Evolutionary conservation across 2,797 vertebrate species (phyloP).

Genomic region (Phrynocephalus vlangalii): DNA sequence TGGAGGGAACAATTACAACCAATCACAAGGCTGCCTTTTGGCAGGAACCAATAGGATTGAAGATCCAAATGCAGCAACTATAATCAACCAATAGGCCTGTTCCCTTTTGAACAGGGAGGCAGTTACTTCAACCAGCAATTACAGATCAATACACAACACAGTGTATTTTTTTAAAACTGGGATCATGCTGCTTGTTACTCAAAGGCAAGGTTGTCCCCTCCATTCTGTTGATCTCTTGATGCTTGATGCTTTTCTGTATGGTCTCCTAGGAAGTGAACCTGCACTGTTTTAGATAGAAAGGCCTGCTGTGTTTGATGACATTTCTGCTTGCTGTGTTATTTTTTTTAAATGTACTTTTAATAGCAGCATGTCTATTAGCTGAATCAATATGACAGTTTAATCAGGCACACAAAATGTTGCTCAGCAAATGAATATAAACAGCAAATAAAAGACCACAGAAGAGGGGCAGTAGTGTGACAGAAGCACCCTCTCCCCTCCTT

Average conservation of each 20-base stretch:
- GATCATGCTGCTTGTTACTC: neutral
- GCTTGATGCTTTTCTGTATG: conserved; percentile 30
- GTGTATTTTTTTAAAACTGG: conserved; percentile 22
- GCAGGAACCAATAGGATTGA: too few relatives aligned
- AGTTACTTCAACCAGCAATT: too few relatives aligned
- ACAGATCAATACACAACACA: too few relatives aligned
- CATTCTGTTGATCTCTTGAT: conserved; percentile 34
- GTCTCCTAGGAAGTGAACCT: neutral
- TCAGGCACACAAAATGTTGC: conserved; percentile 22
- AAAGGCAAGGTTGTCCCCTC: conserved; percentile 32
- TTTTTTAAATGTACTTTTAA: neutral
- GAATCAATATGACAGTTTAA: conserved; percentile 25
- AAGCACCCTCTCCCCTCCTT: neutral
- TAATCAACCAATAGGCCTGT: too few relatives aligned
- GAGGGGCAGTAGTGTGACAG: neutral
- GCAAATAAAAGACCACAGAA: conserved; percentile 17
- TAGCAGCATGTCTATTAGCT: neutral
- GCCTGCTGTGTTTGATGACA: neutral
- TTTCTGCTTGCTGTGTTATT: neutral
- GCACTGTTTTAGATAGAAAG: conserved; percentile 13
- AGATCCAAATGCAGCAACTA: too few relatives aligned
- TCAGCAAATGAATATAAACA: conserved; percentile 23
- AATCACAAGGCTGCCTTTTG: too few relatives aligned
- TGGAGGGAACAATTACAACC: too few relatives aligned
- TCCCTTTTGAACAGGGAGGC: too few relatives aligned